Percentiles rank a stretch among this genome's conserved stretches.
phyloP scores from a whole-genome alignment of 2,113 vertebrate genomes.

The Tapirus terrestris region DNA sequence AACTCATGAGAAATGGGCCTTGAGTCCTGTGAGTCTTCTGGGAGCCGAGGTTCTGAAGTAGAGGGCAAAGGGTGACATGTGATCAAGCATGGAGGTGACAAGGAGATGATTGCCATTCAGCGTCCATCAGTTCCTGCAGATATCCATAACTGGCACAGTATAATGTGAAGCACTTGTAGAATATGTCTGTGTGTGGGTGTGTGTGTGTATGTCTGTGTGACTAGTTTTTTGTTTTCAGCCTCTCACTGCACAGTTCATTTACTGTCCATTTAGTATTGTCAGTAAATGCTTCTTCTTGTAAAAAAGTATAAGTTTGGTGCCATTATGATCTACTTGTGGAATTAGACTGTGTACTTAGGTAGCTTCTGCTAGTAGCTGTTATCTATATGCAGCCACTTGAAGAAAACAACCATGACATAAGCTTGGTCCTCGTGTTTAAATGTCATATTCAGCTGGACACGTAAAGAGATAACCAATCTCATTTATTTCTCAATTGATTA shows the following conservation, averaged over 20 bases:
- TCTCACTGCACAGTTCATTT: background rate
- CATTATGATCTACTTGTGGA: background rate
- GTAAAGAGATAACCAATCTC: conserved; percentile 16
- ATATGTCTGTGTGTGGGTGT: background rate
- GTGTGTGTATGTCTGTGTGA: background rate
- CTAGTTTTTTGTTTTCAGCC: background rate
- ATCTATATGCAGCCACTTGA: background rate
- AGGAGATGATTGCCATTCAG: background rate
- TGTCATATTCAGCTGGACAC: background rate
- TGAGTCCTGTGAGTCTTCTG: background rate
- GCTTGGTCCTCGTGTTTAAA: background rate
- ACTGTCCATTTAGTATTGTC: background rate
- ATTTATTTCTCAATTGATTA: conserved; percentile 45
- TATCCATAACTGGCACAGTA: background rate
- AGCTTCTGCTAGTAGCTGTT: background rate
- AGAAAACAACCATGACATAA: conserved; percentile 6
- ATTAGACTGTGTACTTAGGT: background rate
- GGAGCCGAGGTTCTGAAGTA: background rate
- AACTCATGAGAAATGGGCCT: background rate
- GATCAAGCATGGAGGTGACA: background rate
- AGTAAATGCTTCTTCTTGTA: background rate
- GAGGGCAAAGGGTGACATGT: background rate
- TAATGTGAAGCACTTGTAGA: background rate
- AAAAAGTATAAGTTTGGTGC: background rate
- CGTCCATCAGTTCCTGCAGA: background rate